Evolutionary conservation across 1,140 invertebrate species (phyloP).

Genomic region (Drosophila paulistorum): DNA sequence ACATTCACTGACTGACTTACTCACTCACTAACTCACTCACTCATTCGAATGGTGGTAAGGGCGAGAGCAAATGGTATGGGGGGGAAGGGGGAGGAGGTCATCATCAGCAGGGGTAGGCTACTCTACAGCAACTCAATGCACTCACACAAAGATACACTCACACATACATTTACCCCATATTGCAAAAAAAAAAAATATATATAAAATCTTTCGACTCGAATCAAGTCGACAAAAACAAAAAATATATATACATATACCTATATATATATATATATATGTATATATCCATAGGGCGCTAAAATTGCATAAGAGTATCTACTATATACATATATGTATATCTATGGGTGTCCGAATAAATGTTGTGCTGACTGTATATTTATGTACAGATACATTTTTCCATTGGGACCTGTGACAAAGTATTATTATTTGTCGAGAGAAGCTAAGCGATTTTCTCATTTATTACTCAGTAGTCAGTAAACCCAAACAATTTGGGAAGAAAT

Average conservation of each 20-base stretch:
- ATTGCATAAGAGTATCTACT: slow-evolving; percentile 14
- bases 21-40: neutral
- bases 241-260: neutral
- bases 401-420: neutral
- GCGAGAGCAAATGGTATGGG: too few species aligned
- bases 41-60: too few species aligned
- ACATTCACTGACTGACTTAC: slow-evolving; percentile 5
- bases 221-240: slow-evolving; percentile 9
- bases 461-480: too few species aligned
- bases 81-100: neutral
- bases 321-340: too few species aligned
- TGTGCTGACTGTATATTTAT: too few species aligned
- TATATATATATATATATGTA: neutral
- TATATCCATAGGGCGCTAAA: neutral
- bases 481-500: too few species aligned
- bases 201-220: slow-evolving; percentile 5
- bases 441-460: too few species aligned
- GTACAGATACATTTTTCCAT: neutral
- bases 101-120: neutral
- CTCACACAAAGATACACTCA: neutral
- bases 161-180: neutral
- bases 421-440: neutral
- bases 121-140: slow-evolving; percentile 10
- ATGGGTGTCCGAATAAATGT: too few species aligned
- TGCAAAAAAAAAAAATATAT: slow-evolving; percentile 4